Evolutionary conservation across 2,888 invertebrate genomes (phyloP).

Genomic region (Ommatoiulus sabulosus): DNA sequence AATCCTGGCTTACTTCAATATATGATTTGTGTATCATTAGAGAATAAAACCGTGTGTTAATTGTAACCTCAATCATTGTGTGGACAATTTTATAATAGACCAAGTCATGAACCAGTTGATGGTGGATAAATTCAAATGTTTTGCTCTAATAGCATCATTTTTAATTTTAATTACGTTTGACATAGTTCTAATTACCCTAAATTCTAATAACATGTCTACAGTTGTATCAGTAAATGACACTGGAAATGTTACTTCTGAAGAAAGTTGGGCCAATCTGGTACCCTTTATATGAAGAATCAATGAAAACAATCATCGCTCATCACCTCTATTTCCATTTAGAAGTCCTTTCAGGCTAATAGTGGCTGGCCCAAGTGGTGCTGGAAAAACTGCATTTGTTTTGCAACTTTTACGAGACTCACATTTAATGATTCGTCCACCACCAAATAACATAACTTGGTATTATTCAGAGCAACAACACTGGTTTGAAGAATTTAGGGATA

Average conservation of each 20-base stretch:
- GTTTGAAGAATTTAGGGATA: not conserved
- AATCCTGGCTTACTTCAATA: not conserved
- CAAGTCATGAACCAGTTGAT: no score
- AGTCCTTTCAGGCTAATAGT: not conserved
- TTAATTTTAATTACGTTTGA: not conserved
- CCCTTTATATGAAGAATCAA: not conserved
- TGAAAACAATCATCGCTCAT: not conserved
- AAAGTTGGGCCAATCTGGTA: not conserved
- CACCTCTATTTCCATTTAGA: not conserved
- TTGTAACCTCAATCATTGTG: not conserved
- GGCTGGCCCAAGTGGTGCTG: not conserved
- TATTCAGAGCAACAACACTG: not conserved
- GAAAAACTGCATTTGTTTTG: constrained; percentile 9
- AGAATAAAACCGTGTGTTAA: not conserved
- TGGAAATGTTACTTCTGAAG: not conserved
- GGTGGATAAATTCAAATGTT: no score
- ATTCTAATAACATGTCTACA: not conserved
- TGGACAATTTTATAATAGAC: no score
- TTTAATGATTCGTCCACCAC: not conserved
- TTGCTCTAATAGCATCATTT: no score
- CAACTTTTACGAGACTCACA: not conserved
- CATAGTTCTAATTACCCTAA: not conserved
- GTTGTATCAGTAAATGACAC: not conserved
- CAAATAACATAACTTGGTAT: not conserved
- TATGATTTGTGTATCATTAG: not conserved